Base-by-base conservation (phyloP, 2,888 invertebrate species). In the Nymphalis polychloros region DNA sequence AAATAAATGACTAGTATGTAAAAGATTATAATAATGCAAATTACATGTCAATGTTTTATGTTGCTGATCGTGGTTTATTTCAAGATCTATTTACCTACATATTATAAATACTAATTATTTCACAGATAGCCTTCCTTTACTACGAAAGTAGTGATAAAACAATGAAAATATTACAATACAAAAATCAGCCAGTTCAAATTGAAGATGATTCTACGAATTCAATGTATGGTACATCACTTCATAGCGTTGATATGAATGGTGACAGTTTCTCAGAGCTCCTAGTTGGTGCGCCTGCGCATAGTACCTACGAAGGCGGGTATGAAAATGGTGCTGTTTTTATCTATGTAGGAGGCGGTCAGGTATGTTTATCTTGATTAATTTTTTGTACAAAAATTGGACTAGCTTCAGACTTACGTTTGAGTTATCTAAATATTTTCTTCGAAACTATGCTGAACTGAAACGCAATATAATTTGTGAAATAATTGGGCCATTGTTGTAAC, bases 311-410 rank as follows among this genome's bases (percentile, higher is more conserved):
- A 0, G 72, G 79, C 13, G 77, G 70, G 8, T 85, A 76, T 53
- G 94, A 95, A 70, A 86, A 89, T 74, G 95, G 94, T 1, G 92
- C 91, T n/a, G 83, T 94, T 13, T 92, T 93, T 75, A 86, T 94
- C 53, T 94, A 89, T 74, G 47, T 77, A 3, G 85, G 84, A 27
- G 81, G 84, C 0, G 66, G 75, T 20, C 17, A 69, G 74, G 85
- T 84, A 74, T 76, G 65, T 69, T 8, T 31, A 31, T 31, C 27
- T 27, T 27, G 5, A 27, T 3, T 27, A 3, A 3, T 27, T 27
- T 27, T 27, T 3, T 27, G 27, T 27, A 27, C 27, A 23, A 23
- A 3, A 23, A 23, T 23, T 23, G 23, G 23, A 23, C 23, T 23
- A 23, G 3, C 23, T 2, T 41, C 2, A 10, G 41, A 41, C 13